A percentile compares a stretch with the other conserved stretches of the same genome.
Evolutionary conservation across 2,888 invertebrate genomes (phyloP).

Genomic region (Platycheirus rosarum): DNA sequence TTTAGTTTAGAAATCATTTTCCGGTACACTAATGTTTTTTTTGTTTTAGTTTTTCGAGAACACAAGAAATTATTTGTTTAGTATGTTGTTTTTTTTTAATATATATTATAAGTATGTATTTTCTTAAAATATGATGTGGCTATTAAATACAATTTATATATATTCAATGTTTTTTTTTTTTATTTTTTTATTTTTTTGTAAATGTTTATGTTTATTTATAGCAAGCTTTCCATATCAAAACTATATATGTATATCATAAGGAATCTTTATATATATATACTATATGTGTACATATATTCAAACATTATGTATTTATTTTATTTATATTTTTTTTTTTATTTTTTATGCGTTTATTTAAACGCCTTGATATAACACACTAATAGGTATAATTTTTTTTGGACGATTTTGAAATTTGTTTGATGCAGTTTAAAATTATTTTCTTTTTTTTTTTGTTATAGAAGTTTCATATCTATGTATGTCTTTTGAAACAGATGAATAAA

Average conservation of each 20-base stretch:
- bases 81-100: conserved; percentile 1
- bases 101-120: conserved; percentile 51
- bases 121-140: conserved; percentile 73
- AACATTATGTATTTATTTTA: conserved; percentile 45
- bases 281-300: conserved; percentile 62
- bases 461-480: conserved; percentile 23
- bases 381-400: conserved; percentile 71
- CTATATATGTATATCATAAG: conserved; percentile 74
- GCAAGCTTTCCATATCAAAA: conserved; percentile 74
- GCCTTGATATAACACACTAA: conserved; percentile 68
- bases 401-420: conserved; percentile 73
- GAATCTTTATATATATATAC: conserved; percentile 69
- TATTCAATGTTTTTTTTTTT: conserved; percentile 40
- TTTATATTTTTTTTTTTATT: conserved; percentile 8
- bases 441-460: too few relatives aligned
- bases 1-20: conserved; percentile 28
- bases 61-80: conserved; percentile 5
- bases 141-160: conserved; percentile 71
- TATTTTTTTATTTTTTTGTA: conserved; percentile 41
- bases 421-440: conserved; percentile 44
- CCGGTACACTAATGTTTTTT: conserved; percentile 25
- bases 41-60: conserved; percentile 18
- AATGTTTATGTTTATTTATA: conserved; percentile 64
- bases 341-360: conserved; percentile 45
- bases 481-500: conserved; percentile 57